Conservation (phyloP, 2,113 vertebrate species). For the Acanthochromis polyacanthus region DNA sequence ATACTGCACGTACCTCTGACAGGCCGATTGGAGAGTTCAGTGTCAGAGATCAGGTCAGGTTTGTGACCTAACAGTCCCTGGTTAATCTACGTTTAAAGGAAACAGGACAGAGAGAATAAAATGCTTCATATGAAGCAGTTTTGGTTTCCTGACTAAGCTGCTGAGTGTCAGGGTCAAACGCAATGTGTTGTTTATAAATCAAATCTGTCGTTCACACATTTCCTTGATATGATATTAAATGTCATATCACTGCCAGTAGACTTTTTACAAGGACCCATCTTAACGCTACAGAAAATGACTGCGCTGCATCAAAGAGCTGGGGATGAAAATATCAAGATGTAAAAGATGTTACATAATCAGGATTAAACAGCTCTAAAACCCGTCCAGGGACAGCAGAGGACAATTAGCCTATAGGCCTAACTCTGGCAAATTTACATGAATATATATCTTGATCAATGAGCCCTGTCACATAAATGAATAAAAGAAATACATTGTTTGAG, state of each 20-base stretch:
- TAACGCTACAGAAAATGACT: too few relatives aligned
- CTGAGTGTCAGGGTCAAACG: too few relatives aligned
- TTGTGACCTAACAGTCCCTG: neutral
- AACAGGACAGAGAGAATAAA: neutral
- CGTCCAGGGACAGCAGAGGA: too few relatives aligned
- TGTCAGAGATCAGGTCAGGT: constrained; percentile 28
- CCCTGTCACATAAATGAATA: too few relatives aligned
- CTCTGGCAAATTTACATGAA: too few relatives aligned
- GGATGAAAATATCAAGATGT: too few relatives aligned
- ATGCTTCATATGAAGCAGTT: neutral
- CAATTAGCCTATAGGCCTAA: too few relatives aligned
- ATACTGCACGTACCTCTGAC: neutral
- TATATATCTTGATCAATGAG: too few relatives aligned
- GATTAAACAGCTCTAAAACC: neutral
- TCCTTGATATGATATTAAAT: constrained; percentile 4
- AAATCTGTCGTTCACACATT: neutral
- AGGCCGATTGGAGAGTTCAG: neutral
- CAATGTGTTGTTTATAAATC: neutral
- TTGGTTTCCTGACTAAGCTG: neutral
- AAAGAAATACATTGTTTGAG: too few relatives aligned
- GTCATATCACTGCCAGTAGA: neutral
- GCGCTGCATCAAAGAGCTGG: neutral
- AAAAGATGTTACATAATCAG: neutral
- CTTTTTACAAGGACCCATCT: too few relatives aligned
- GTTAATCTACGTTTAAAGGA: constrained; percentile 16